Conservation (phyloP, 2,113 vertebrate species). For the Passer montanus region DNA sequence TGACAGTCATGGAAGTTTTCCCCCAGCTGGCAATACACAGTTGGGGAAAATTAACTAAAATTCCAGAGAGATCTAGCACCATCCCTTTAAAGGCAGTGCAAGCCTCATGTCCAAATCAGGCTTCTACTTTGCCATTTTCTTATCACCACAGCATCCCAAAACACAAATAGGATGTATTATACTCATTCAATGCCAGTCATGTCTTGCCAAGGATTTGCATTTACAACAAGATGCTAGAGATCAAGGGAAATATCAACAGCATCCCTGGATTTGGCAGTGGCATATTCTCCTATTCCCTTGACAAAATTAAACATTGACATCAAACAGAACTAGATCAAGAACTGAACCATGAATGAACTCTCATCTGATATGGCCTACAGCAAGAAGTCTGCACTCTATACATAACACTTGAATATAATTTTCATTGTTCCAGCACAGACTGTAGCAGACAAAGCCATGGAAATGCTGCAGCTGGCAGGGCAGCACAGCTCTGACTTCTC, state of each 20-base stretch:
- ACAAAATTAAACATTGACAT: neutral
- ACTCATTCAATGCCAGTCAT: neutral
- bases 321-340: neutral
- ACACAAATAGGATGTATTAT: neutral
- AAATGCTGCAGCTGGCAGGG: neutral
- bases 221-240: conserved; percentile 5
- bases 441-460: neutral
- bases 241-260: neutral
- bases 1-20: neutral
- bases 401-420: neutral
- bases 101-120: neutral
- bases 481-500: neutral
- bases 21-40: too few species aligned
- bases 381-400: neutral
- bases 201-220: conserved; percentile 14
- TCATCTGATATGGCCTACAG: neutral
- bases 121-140: neutral
- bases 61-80: neutral
- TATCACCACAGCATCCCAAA: neutral
- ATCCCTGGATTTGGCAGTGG: neutral
- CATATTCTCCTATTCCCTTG: neutral
- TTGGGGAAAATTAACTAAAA: neutral
- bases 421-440: neutral
- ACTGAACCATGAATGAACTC: conserved; percentile 9
- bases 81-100: neutral